Evolutionary conservation across 2,113 vertebrate species (phyloP).

Genomic region (Corydoras maculifer): DNA sequence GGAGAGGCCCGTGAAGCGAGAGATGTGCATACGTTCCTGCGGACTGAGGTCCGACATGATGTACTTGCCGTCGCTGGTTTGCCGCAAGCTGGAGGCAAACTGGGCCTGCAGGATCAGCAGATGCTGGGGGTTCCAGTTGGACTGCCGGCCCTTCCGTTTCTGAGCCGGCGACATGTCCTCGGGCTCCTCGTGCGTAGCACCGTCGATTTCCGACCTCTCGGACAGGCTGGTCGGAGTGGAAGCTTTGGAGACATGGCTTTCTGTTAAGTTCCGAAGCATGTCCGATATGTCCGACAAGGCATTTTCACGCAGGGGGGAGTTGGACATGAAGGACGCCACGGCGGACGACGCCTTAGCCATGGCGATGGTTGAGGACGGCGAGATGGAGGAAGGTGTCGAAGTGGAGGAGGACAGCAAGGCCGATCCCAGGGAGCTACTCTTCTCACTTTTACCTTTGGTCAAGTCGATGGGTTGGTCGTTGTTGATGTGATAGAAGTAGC

Average conservation of each 20-base stretch:
- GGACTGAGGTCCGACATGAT: conserved; percentile 98
- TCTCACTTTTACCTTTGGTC: conserved; percentile 94
- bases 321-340: conserved; percentile 93
- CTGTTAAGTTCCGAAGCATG: conserved; percentile 98
- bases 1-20: conserved; percentile 93
- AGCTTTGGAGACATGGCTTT: conserved; percentile 93
- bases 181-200: conserved; percentile 83
- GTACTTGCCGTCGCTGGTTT: conserved; percentile 92
- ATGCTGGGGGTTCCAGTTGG: conserved; percentile 98
- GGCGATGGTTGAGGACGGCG: conserved; percentile 83
- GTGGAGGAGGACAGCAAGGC: conserved; percentile 82
- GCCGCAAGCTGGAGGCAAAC: conserved; percentile 93
- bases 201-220: conserved; percentile 90
- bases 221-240: conserved; percentile 95
- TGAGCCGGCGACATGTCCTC: conserved; percentile 92
- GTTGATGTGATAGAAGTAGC: conserved; percentile 92
- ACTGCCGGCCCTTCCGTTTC: conserved; percentile 97
- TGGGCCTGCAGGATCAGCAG: conserved; percentile 97
- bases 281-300: conserved; percentile 98
- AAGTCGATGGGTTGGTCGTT: conserved; percentile 97
- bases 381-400: conserved; percentile 83
- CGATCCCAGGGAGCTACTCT: conserved; percentile 82
- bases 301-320: conserved; percentile 93
- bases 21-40: conserved; percentile 98
- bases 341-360: conserved; percentile 90